phyloP scores from a whole-genome alignment of 2,113 vertebrate genomes.

The Pollachius pollachius region DNA sequence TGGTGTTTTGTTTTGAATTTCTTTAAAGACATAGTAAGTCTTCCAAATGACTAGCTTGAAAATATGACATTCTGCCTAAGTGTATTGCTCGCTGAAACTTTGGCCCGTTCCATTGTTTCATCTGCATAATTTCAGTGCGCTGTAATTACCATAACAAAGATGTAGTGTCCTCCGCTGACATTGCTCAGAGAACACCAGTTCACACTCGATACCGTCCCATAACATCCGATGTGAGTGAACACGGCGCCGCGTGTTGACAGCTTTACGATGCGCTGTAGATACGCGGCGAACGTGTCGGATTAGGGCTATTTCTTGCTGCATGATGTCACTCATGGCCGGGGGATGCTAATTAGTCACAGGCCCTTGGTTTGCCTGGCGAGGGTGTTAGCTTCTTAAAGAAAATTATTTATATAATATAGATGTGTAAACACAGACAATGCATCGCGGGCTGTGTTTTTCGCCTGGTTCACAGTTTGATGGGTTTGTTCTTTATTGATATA shows the following conservation, averaged over 20 bases:
- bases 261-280: constrained; percentile 50
- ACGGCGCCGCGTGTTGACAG: constrained; percentile 44
- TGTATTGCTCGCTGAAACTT: constrained; percentile 48
- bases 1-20: constrained; percentile 33
- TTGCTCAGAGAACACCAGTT: constrained; percentile 52
- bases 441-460: background rate
- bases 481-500: too few species aligned
- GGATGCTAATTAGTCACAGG: constrained; percentile 18
- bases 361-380: constrained; percentile 12
- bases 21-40: constrained; percentile 31
- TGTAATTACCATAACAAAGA: constrained; percentile 64
- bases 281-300: constrained; percentile 32
- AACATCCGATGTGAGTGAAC: constrained; percentile 52
- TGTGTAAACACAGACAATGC: background rate
- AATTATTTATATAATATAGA: too few species aligned
- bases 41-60: constrained; percentile 38
- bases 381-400: background rate
- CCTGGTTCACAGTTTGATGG: too few species aligned
- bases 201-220: constrained; percentile 55
- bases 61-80: constrained; percentile 37
- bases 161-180: constrained; percentile 58
- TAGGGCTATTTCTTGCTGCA: constrained; percentile 32
- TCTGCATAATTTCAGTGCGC: constrained; percentile 58
- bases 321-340: constrained; percentile 21
- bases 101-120: constrained; percentile 59